Percentiles rank a stretch among this genome's conserved stretches.
These are phyloP conservation scores for Hirundichthys speculiger DNA, from an alignment of 2,113 vertebrate genomes.

Conservation along the genomic window DNA sequence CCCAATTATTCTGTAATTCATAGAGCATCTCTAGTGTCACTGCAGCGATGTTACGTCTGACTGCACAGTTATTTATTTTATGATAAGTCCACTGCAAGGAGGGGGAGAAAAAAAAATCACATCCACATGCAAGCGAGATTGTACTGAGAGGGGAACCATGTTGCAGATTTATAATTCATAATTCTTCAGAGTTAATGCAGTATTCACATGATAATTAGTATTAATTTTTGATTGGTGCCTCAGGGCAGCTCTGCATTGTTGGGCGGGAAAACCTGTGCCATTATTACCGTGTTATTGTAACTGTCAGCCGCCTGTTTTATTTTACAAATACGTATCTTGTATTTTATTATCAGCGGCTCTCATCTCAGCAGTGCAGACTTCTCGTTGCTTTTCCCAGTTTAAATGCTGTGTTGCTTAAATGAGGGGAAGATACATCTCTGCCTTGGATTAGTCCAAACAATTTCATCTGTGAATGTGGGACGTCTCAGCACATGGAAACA, in stretches of 20 bases:
- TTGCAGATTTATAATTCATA: slow-evolving; percentile 81
- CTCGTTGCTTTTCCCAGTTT: slow-evolving; percentile 47
- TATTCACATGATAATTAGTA: slow-evolving; percentile 83
- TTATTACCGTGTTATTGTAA: slow-evolving; percentile 78
- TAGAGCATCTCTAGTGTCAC: background rate
- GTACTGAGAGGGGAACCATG: slow-evolving; percentile 77
- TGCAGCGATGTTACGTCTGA: slow-evolving; percentile 24
- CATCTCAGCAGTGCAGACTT: slow-evolving; percentile 36
- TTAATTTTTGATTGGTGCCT: slow-evolving; percentile 82
- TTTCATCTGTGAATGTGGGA: slow-evolving; percentile 1
- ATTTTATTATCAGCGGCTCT: slow-evolving; percentile 62
- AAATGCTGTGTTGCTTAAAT: slow-evolving; percentile 69
- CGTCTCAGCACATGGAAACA: background rate
- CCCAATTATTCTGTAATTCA: background rate
- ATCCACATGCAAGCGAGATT: slow-evolving; percentile 47
- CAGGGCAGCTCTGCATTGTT: slow-evolving; percentile 72
- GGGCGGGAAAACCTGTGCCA: slow-evolving; percentile 54
- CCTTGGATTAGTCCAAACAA: slow-evolving; percentile 41
- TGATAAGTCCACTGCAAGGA: background rate
- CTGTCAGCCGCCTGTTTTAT: slow-evolving; percentile 76
- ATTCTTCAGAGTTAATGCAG: slow-evolving; percentile 78
- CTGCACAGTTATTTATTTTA: slow-evolving; percentile 42
- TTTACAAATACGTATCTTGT: slow-evolving; percentile 79
- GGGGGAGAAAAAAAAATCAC: slow-evolving; percentile 43
- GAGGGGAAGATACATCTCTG: slow-evolving; percentile 34